Evolutionary conservation across 2,113 vertebrate species (phyloP), one percentile per base, ranked within the genome.

Genomic region (Podiceps cristatus): DNA sequence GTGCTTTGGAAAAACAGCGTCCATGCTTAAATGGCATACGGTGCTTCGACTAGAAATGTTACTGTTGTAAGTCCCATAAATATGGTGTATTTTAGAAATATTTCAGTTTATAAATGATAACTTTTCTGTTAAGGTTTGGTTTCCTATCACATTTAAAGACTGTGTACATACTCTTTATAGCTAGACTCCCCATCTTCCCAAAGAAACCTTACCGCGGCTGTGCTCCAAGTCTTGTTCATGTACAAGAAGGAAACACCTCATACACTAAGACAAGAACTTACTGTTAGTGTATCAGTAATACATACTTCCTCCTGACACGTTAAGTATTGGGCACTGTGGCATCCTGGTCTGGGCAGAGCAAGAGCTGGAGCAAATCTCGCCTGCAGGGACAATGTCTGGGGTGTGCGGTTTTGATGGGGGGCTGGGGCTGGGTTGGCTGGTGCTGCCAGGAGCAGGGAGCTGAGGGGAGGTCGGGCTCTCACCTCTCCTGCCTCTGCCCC

Each of bases 381-480:
- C 7, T 44, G 19, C 18, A 45, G 33, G 47, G 18, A 7, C 8
- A 24, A 7, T 0, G 1, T 37, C 13, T 1, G 3, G 29, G 24
- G 28, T 25, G 11, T 55, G n/a, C 0, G 3, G 1, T 13, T 86
- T 60, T 55, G 37, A 4, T 18, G 28, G 19, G 13, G 5, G 3
- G 2, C 31, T 52, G 31, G 28, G 37, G 3, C 10, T 37, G n/a
- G 31, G 6, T 27, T 13, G 29, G 28, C 44, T 78, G 72, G 12
- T 27, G 37, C 17, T 68, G 24, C 47, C 47, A 31, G 19, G 17
- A 40, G 11, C 27, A 23, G 13, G 33, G 35, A 56, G 53, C 31
- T 0, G 1, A 47, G 20, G 56, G 20, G 17, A 40, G 5, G 16
- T 18, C 0, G 1, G 45, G 20, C 17, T 47, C 13, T 62, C 1